phyloP scores from a whole-genome alignment of 1,140 invertebrate species.

The Lamellibrachia luymesi region DNA sequence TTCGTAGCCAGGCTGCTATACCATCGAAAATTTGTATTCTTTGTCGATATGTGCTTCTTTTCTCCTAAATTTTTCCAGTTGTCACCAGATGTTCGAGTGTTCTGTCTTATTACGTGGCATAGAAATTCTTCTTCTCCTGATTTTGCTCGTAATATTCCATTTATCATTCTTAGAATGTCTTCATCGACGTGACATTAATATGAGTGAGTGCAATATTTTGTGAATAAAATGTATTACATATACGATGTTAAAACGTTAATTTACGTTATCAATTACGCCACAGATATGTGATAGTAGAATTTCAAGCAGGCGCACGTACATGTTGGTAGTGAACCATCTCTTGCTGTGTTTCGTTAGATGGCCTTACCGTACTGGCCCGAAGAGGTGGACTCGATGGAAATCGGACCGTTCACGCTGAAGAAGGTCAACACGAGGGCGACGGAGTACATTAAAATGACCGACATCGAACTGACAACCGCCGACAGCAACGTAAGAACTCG shows the following conservation, averaged over 20 bases:
- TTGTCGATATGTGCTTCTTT: too few species aligned
- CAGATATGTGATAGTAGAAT: neutral
- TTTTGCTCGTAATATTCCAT: too few species aligned
- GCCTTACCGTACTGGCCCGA: slow-evolving; percentile 11
- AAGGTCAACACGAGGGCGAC: neutral
- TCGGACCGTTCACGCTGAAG: slow-evolving; percentile 8
- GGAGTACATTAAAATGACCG: slow-evolving; percentile 9
- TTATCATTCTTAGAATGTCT: too few species aligned
- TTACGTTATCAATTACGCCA: neutral
- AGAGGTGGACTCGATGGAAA: slow-evolving; percentile 6
- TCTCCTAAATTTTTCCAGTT: too few species aligned
- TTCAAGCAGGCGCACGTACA: neutral
- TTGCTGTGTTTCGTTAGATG: neutral
- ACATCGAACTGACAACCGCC: neutral
- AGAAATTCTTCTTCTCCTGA: too few species aligned
- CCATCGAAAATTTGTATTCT: too few species aligned
- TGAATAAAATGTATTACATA: neutral
- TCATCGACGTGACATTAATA: neutral
- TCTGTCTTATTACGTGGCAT: too few species aligned
- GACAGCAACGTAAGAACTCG: neutral
- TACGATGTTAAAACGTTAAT: neutral
- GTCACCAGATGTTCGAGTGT: too few species aligned
- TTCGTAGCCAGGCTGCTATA: too few species aligned
- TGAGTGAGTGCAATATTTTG: neutral
- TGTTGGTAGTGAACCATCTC: neutral